Evolutionary conservation across 2,113 vertebrate species (phyloP).

Genomic region (Limanda limanda): DNA sequence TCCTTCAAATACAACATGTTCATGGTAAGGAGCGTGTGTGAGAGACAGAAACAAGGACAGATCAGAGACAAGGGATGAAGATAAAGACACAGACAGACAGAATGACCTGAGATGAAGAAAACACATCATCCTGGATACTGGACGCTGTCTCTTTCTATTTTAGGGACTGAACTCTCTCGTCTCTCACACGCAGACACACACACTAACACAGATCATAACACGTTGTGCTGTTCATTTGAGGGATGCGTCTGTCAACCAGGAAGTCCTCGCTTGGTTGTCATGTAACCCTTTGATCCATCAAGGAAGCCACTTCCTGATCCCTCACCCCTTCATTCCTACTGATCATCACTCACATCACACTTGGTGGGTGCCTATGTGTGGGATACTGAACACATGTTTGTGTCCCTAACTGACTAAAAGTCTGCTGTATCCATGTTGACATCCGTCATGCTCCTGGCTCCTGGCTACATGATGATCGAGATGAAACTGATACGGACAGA

Average conservation of each 20-base stretch:
- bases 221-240: slow-evolving; percentile 50
- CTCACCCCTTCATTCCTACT: slow-evolving; percentile 59
- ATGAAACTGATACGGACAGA: slow-evolving; percentile 55
- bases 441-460: slow-evolving; percentile 45
- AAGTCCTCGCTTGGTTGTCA: slow-evolving; percentile 68
- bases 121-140: slow-evolving; percentile 55
- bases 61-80: slow-evolving; percentile 39
- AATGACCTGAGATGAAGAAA: slow-evolving; percentile 50
- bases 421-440: slow-evolving; percentile 54
- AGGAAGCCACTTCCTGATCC: slow-evolving; percentile 65
- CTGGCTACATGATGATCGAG: slow-evolving; percentile 43
- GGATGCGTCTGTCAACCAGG: slow-evolving; percentile 61
- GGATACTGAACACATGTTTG: slow-evolving; percentile 26
- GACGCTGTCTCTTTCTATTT: slow-evolving; percentile 65
- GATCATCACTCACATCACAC: slow-evolving; percentile 69
- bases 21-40: not conserved
- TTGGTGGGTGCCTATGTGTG: slow-evolving; percentile 4
- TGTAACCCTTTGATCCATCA: slow-evolving; percentile 72
- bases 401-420: slow-evolving; percentile 45
- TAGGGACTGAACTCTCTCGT: slow-evolving; percentile 18
- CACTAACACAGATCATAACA: slow-evolving; percentile 45
- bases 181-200: slow-evolving; percentile 23
- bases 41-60: slow-evolving; percentile 4
- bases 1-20: not conserved
- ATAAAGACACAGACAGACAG: slow-evolving; percentile 50